Base-by-base conservation (phyloP, 2,113 vertebrate species). In the Corydoras maculifer region DNA sequence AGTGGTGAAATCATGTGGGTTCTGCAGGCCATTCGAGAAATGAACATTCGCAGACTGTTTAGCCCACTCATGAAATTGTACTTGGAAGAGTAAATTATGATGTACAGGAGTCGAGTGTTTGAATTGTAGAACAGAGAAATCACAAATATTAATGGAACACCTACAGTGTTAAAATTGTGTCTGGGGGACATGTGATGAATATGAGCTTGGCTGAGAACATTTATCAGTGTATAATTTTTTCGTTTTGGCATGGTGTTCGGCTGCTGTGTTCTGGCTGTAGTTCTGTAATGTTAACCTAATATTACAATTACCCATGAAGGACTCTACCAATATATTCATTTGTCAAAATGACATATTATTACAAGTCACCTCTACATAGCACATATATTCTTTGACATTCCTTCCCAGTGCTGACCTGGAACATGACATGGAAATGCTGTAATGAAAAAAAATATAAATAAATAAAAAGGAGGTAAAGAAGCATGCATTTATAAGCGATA, bases 281-380 rank as follows among this genome's bases (percentile, higher is more conserved):
- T 62, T 75, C 71, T 31, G 58, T 72, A 63, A 67, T 69, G 58
- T 75, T 72, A 62, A 61, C 43, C 32, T 59, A 69, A 70, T 69
- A 75, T 63, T 78, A 73, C 32, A 75, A 65, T 72, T 70, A 58
- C 62, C 65, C 72, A 78, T 60, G 77, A 75, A 75, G 77, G 64
- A 66, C 74, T 65, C 70, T 30, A 35, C 25, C n/a, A 72, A 75
- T 77, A 60, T 75, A 70, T 70, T 65, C 72, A 77, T 77, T 77
- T 80, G 75, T 80, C 78, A 80, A 77, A 73, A 80, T 77, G 78
- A 73, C 78, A 80, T 69, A 72, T 71, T 80, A 80, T 80, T 80
- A 80, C 62, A 73, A 75, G 69, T 80, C 75, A 80, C 78, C 78
- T 74, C 77, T 68, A 51, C 68, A 70, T 78, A 75, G 77, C 73